Evolutionary conservation across 2,888 invertebrate genomes (phyloP), one percentile per base, ranked within the genome.

Genomic region (Lamproptera curius): DNA sequence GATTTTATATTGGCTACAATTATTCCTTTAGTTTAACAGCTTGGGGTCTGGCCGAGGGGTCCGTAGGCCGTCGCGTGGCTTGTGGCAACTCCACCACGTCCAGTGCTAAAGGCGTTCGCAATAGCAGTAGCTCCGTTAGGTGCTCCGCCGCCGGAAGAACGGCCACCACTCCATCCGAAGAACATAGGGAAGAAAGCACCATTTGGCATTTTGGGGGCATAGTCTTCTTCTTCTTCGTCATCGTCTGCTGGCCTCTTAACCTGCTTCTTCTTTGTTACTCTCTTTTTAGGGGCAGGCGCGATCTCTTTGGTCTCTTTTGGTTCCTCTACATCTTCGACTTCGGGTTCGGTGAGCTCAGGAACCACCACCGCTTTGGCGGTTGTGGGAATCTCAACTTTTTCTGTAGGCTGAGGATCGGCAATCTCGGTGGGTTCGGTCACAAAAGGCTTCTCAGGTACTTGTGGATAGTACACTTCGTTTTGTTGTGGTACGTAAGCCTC

Each of bases 41-140:
- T 76, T 73, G 55, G 57, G 76, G 54, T 83, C 78, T 51, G 84
- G 74, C 65, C 89, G 75, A 0, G 91, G 89, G 37, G 89, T 2
- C 92, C 93, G 62, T 92, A 93, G 1, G 93, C 91, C 0, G 92
- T 92, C 0, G 93, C 93, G 55, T 93, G 92, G 55, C 93, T 92
- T 49, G 90, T 91, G 10, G 93, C 93, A 1, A 92, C 90, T 1
- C 93, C 93, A 2, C 93, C 91, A 54, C 90, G 90, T 1, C 91
- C 91, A 0, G 92, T 93, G 64, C 92, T 93, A 68, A 91, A 93
- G 47, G 92, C 91, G 65, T 93, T 93, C 23, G 93, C 93, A 14
- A 93, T 90, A 1, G 93, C 93, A 0, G 91, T 92, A 10, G 92
- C 90, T 5, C 90, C 88, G 2, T 91, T 90, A 0, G 90, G 88